phyloP scores from a whole-genome alignment of 2,113 vertebrate genomes.

The Euleptes europaea region DNA sequence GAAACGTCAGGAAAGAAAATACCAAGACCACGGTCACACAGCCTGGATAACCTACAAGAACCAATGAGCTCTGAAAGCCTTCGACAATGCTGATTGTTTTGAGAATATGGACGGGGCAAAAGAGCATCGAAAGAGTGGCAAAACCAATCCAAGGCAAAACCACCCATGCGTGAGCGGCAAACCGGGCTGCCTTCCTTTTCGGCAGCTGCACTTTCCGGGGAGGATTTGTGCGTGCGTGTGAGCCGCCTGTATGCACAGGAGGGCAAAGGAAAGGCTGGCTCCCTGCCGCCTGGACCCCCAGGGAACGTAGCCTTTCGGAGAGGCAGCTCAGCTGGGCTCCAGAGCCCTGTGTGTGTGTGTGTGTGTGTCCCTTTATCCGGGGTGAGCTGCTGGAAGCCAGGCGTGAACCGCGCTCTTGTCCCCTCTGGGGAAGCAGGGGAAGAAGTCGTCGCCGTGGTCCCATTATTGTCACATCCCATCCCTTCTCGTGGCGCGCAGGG shows the following conservation, averaged over 20 bases:
- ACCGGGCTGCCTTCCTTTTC: no score
- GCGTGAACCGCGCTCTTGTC: neutral
- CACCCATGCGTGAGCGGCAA: no score
- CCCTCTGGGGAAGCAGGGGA: neutral
- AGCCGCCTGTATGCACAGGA: neutral
- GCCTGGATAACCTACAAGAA: no score
- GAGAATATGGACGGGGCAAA: no score
- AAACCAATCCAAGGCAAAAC: no score
- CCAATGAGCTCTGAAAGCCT: no score
- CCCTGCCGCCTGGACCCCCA: neutral
- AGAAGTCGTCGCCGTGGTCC: neutral
- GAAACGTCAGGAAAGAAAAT: no score
- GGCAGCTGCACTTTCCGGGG: neutral
- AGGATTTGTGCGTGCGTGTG: neutral
- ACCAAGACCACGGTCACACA: no score
- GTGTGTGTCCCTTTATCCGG: neutral
- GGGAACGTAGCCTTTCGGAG: neutral
- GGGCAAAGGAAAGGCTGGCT: neutral
- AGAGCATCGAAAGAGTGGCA: no score
- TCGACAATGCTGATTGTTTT: no score
- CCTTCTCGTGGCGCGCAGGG: neutral
- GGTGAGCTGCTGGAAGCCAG: slow-evolving; percentile 3
- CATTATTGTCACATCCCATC: neutral
- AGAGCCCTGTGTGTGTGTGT: no score
- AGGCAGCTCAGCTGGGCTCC: neutral